Evolutionary conservation across 1,140 invertebrate genomes (phyloP).

Genomic region (Drosophila bocqueti): DNA sequence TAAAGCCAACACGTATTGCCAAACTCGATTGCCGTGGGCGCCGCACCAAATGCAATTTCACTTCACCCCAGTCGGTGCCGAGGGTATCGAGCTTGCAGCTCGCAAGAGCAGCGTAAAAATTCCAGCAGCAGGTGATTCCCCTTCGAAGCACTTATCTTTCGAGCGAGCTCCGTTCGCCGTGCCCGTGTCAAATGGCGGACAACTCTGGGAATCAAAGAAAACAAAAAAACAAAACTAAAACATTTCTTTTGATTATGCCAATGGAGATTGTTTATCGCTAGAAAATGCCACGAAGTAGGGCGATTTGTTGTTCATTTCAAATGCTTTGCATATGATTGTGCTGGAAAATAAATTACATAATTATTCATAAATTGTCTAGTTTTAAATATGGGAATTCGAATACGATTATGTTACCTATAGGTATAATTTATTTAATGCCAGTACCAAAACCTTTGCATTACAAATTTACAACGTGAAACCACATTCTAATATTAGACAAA

Average conservation of each 20-base stretch:
- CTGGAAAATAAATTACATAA: background rate
- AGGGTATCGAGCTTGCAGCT: conserved; percentile 4
- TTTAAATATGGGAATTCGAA: background rate
- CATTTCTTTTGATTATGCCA: conserved; percentile 33
- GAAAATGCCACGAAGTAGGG: conserved; percentile 13
- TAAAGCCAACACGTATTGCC: conserved; percentile 48
- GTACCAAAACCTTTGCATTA: background rate
- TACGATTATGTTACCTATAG: background rate
- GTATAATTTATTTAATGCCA: background rate
- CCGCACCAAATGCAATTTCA: conserved; percentile 38
- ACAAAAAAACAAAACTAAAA: conserved; percentile 30
- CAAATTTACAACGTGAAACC: background rate
- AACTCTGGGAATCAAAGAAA: conserved; percentile 28
- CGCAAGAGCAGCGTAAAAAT: conserved; percentile 16
- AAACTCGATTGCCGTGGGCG: conserved; percentile 43
- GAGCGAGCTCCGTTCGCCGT: conserved; percentile 15
- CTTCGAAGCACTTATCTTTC: conserved; percentile 34
- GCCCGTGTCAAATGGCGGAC: conserved; percentile 29
- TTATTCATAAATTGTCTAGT: background rate
- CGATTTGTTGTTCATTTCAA: background rate
- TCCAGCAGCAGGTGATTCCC: conserved; percentile 45
- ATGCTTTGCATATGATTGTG: conserved; percentile 10
- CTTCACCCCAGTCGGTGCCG: conserved; percentile 10
- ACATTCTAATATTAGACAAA: too few species aligned
- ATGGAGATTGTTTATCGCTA: conserved; percentile 22